Evolutionary conservation across 1,140 invertebrate genomes (phyloP).

Genomic region (Gerris buenoi): DNA sequence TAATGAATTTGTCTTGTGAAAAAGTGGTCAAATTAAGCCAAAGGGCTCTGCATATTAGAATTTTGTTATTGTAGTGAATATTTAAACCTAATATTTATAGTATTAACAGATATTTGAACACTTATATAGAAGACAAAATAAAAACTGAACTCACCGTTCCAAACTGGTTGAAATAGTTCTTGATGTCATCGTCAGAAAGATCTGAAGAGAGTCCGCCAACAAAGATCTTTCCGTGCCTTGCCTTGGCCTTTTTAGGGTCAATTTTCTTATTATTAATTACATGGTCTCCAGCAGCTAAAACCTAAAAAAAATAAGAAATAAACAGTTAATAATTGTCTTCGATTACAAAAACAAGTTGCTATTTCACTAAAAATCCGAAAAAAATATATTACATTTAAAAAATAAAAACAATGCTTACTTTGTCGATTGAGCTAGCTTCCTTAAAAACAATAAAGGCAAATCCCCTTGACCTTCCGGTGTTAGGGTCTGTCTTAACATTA

Average conservation of each 20-base stretch:
- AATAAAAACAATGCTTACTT: slow-evolving; percentile 38
- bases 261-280: slow-evolving; percentile 86
- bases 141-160: slow-evolving; percentile 55
- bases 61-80: too few species aligned
- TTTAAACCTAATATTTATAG: too few species aligned
- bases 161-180: slow-evolving; percentile 75
- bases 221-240: slow-evolving; percentile 85
- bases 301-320: slow-evolving; percentile 33
- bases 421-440: slow-evolving; percentile 71
- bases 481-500: slow-evolving; percentile 46
- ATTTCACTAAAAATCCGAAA: not conserved
- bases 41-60: too few species aligned
- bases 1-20: too few species aligned
- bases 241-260: slow-evolving; percentile 88
- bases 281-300: slow-evolving; percentile 66
- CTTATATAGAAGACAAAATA: too few species aligned
- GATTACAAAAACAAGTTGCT: not conserved
- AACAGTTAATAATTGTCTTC: slow-evolving; percentile 3
- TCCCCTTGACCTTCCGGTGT: slow-evolving; percentile 44
- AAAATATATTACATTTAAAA: not conserved
- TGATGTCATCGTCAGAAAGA: slow-evolving; percentile 82
- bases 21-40: too few species aligned
- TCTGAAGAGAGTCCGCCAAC: slow-evolving; percentile 82
- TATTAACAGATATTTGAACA: too few species aligned
- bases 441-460: slow-evolving; percentile 81